phyloP scores from a whole-genome alignment of 1,140 invertebrate genomes.

The Drosophila takahashii region DNA sequence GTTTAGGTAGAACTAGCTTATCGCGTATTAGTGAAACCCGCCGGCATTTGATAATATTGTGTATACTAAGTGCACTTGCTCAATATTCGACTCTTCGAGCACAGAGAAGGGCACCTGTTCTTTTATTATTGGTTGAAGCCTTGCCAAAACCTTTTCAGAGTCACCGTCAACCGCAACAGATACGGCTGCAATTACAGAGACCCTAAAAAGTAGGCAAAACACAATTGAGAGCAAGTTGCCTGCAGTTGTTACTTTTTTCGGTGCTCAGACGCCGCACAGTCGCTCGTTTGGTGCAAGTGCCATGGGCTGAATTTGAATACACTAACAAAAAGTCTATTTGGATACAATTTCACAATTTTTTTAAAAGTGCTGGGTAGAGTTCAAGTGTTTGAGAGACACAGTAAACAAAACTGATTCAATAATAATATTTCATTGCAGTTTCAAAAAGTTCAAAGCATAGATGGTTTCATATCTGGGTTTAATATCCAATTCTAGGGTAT shows the following conservation, averaged over 20 bases:
- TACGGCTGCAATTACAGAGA: slow-evolving; percentile 8
- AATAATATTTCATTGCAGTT: too few relatives aligned
- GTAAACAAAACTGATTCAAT: too few relatives aligned
- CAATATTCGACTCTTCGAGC: background rate
- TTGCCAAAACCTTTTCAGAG: slow-evolving; percentile 38
- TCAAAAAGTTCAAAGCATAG: too few relatives aligned
- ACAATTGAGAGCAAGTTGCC: slow-evolving; percentile 46
- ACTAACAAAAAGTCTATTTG: background rate
- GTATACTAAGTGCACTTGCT: background rate
- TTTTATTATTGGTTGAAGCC: slow-evolving; percentile 56
- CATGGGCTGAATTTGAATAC: background rate
- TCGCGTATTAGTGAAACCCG: too few relatives aligned
- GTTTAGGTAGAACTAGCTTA: too few relatives aligned
- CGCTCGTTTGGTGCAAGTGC: background rate
- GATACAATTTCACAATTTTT: too few relatives aligned
- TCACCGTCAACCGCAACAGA: slow-evolving; percentile 5
- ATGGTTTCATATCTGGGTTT: too few relatives aligned
- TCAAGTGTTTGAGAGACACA: too few relatives aligned
- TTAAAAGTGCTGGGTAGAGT: too few relatives aligned
- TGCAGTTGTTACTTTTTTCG: slow-evolving; percentile 21
- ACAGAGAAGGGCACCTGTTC: slow-evolving; percentile 1
- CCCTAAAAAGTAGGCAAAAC: slow-evolving; percentile 28
- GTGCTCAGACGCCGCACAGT: background rate
- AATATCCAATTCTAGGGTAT: too few relatives aligned
- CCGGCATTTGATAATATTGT: background rate